A percentile compares a stretch with the other conserved stretches of the same genome.
phyloP scores from a whole-genome alignment of 1,140 invertebrate species.

The Episyrphus balteatus region DNA sequence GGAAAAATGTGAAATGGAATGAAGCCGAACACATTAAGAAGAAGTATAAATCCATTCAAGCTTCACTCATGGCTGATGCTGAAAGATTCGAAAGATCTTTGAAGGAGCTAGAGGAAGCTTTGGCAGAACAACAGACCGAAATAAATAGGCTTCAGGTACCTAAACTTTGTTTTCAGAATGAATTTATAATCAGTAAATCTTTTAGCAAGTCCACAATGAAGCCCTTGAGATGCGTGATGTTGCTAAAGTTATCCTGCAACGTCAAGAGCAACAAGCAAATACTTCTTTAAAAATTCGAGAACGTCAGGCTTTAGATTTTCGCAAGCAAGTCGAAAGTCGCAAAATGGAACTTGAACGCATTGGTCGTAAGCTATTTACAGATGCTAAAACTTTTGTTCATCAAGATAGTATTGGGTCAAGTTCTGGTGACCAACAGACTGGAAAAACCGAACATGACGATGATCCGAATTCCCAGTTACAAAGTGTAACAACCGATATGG shows the following conservation, averaged over 20 bases:
- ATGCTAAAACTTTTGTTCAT: constrained; percentile 36
- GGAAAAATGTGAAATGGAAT: constrained; percentile 63
- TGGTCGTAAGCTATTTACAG: constrained; percentile 57
- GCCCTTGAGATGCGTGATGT: constrained; percentile 54
- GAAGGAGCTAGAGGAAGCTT: constrained; percentile 50
- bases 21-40: constrained; percentile 66
- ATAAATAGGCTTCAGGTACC: constrained; percentile 53
- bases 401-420: constrained; percentile 43
- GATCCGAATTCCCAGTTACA: constrained; percentile 31
- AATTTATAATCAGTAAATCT: neutral
- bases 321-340: constrained; percentile 53
- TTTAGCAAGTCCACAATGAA: constrained; percentile 42
- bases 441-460: constrained; percentile 39
- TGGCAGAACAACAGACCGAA: constrained; percentile 56
- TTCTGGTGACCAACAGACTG: constrained; percentile 38
- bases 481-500: constrained; percentile 41
- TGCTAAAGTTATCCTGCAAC: constrained; percentile 50
- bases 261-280: constrained; percentile 53
- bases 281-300: constrained; percentile 51
- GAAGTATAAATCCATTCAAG: constrained; percentile 61
- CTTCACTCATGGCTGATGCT: constrained; percentile 55
- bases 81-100: constrained; percentile 62
- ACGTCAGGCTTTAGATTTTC: constrained; percentile 47
- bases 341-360: constrained; percentile 57
- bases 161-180: constrained; percentile 2